Evolutionary conservation across 2,888 invertebrate species (phyloP).

Genomic region (Xestia ashworthii): DNA sequence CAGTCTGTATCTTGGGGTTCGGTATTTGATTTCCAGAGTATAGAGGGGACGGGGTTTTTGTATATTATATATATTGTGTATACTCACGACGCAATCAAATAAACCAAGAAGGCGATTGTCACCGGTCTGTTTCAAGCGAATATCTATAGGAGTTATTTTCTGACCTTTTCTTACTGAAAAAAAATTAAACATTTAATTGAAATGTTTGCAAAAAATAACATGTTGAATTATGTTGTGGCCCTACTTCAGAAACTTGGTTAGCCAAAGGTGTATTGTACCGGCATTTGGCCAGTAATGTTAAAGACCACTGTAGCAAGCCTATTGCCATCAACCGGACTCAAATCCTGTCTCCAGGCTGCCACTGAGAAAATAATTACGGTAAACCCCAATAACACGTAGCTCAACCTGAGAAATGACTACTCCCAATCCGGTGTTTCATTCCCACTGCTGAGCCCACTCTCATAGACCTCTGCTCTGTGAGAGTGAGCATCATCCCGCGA

Average conservation of each 20-base stretch:
- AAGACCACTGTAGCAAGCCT: not conserved
- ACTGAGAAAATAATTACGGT: not conserved
- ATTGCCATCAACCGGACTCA: not conserved
- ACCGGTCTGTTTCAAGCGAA: constrained; percentile 78
- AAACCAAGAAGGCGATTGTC: constrained; percentile 75
- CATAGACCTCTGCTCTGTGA: not conserved
- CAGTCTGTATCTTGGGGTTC: not conserved
- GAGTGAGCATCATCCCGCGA: not conserved
- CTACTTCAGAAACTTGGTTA: not conserved
- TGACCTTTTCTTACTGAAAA: constrained; percentile 34
- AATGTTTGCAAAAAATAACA: not conserved
- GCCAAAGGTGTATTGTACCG: not conserved
- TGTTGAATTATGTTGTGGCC: not conserved
- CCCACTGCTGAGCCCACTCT: not conserved
- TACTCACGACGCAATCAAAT: constrained; percentile 77
- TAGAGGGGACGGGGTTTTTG: not conserved
- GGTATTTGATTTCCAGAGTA: not conserved
- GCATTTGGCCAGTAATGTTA: not conserved
- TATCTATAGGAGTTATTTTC: constrained; percentile 62
- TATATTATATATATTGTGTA: not conserved
- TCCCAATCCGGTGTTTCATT: not conserved
- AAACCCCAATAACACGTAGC: not conserved
- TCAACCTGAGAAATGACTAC: not conserved
- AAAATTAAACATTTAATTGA: not conserved
- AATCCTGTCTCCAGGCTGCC: not conserved